phyloP scores from a whole-genome alignment of 2,113 vertebrate genomes.

The Hoplias malabaricus region DNA sequence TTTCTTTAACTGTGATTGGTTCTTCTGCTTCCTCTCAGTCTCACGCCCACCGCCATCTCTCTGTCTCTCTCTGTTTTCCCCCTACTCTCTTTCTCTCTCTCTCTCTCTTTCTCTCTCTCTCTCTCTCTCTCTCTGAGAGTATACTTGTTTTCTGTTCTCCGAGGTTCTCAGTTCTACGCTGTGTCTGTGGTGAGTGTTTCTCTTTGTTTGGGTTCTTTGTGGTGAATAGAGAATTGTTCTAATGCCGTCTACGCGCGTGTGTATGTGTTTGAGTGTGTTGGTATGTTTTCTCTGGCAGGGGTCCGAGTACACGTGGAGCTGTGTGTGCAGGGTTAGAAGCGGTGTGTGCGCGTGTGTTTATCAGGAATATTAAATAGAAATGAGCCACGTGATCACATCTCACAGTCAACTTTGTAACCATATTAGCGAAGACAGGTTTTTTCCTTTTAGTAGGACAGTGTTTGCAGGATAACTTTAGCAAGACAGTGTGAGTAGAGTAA shows the following conservation, averaged over 20 bases:
- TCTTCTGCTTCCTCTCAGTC: neutral
- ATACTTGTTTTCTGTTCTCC: neutral
- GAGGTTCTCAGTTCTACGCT: neutral
- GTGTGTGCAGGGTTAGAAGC: neutral
- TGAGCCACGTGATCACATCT: neutral
- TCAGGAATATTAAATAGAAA: neutral
- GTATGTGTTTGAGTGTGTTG: constrained; percentile 38
- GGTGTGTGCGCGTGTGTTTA: neutral
- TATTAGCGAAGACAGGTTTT: no score
- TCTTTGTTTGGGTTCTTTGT: constrained; percentile 12
- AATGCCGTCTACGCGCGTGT: constrained; percentile 16
- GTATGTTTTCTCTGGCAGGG: constrained; percentile 67
- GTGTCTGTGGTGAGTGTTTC: constrained; percentile 5
- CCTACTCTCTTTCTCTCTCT: neutral
- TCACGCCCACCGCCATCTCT: constrained; percentile 24
- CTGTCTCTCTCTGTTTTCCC: neutral
- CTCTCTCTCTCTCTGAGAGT: neutral
- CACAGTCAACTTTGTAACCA: no score
- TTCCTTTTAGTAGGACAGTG: no score
- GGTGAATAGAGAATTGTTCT: neutral
- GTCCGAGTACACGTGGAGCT: constrained; percentile 36
- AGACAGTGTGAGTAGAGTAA: no score
- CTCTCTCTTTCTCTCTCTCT: neutral
- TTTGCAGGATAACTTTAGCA: no score
- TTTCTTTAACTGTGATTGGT: constrained; percentile 38